phyloP scores from a whole-genome alignment of 1,140 invertebrate species.

The Diachasma alloeum region DNA sequence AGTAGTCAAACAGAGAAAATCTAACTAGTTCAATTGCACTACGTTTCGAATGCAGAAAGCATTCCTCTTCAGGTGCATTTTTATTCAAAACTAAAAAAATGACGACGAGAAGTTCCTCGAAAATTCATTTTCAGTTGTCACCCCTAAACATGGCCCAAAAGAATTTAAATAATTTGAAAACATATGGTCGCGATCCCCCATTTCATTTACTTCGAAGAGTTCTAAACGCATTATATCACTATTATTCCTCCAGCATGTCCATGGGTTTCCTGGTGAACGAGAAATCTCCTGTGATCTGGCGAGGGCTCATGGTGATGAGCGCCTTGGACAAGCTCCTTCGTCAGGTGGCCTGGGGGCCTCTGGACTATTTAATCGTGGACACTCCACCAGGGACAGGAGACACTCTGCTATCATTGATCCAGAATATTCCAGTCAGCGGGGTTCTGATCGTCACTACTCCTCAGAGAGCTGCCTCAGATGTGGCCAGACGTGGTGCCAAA shows the following conservation, averaged over 20 bases:
- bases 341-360: conserved; percentile 81
- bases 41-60: too few species aligned
- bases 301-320: conserved; percentile 94
- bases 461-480: conserved; percentile 82
- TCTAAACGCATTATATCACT: neutral
- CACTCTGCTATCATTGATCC: conserved; percentile 85
- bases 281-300: conserved; percentile 84
- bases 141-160: too few species aligned
- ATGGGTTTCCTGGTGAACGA: conserved; percentile 89
- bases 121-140: too few species aligned
- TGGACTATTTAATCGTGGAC: conserved; percentile 86
- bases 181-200: too few species aligned
- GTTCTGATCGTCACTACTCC: conserved; percentile 87
- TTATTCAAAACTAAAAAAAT: too few species aligned
- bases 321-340: conserved; percentile 85
- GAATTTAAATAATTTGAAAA: too few species aligned
- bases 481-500: conserved; percentile 79
- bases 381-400: conserved; percentile 94
- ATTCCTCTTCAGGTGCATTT: too few species aligned
- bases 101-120: too few species aligned
- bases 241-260: conserved; percentile 71
- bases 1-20: too few species aligned
- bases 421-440: conserved; percentile 86
- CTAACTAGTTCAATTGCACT: too few species aligned
- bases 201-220: too few species aligned